A percentile compares a stretch with the other conserved stretches of the same genome.
phyloP scores from a whole-genome alignment of 2,888 invertebrate species.

The Drosophila falleni region DNA sequence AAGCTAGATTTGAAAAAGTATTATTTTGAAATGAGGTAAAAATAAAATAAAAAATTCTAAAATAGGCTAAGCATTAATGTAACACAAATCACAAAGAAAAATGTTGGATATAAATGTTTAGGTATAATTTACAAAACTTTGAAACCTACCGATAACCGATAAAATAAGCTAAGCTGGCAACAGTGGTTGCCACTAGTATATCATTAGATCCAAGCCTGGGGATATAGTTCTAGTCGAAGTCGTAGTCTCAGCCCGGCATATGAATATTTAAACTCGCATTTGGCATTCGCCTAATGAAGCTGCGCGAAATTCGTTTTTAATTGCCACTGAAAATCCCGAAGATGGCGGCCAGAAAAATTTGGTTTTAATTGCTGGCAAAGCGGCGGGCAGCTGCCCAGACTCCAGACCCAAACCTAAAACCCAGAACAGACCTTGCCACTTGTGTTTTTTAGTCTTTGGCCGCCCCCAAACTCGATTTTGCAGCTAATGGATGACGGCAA shows the following conservation, averaged over 20 bases:
- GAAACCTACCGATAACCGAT: too few species aligned
- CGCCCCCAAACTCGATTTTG: constrained; percentile 75
- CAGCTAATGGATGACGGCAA: constrained; percentile 74
- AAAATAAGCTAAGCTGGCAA: too few species aligned
- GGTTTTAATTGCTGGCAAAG: constrained; percentile 76
- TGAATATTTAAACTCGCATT: constrained; percentile 71
- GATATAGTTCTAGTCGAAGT: constrained; percentile 13
- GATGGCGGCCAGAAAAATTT: constrained; percentile 79
- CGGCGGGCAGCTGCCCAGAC: constrained; percentile 31
- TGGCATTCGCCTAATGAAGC: constrained; percentile 73
- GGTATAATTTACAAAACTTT: too few species aligned
- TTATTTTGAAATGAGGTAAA: too few species aligned
- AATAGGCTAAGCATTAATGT: too few species aligned
- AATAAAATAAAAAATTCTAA: too few species aligned
- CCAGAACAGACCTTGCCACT: constrained; percentile 63
- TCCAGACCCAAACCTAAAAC: constrained; percentile 8
- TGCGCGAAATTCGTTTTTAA: constrained; percentile 81
- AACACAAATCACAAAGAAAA: too few species aligned
- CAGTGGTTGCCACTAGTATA: constrained; percentile 32
- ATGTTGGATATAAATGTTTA: too few species aligned
- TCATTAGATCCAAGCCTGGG: constrained; percentile 33
- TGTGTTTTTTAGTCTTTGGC: constrained; percentile 68
- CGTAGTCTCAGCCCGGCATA: constrained; percentile 42
- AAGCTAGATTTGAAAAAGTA: too few species aligned
- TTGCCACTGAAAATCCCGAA: constrained; percentile 75